These are phyloP conservation scores for Suillia variegata DNA, from an alignment of 2,888 invertebrate species.

Conservation along the genomic window DNA sequence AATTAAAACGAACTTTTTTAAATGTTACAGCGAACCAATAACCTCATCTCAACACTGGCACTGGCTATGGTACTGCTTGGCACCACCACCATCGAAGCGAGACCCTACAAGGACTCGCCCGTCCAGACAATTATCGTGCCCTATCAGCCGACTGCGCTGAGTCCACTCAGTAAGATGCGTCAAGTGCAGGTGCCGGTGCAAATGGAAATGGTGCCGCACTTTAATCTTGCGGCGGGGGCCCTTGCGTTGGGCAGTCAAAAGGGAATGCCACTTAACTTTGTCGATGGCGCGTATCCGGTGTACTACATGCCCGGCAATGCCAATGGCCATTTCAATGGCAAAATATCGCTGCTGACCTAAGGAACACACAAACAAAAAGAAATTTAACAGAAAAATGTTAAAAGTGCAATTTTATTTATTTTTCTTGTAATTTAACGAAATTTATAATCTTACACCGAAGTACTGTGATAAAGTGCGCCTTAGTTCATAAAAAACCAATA, in stretches of 20 bases:
- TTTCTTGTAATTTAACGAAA: neutral
- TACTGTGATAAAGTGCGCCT: constrained; percentile 18
- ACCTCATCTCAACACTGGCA: neutral
- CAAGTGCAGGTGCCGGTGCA: constrained; percentile 30
- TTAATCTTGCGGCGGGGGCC: constrained; percentile 26
- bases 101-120: constrained; percentile 31
- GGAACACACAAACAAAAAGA: neutral
- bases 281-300: constrained; percentile 46
- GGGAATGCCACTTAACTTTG: constrained; percentile 34
- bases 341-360: constrained; percentile 35
- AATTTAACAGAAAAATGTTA: too few species aligned
- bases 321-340: constrained; percentile 46
- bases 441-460: neutral
- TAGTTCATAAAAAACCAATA: constrained; percentile 7
- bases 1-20: too few species aligned
- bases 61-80: neutral
- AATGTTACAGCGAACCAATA: neutral
- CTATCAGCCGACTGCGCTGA: constrained; percentile 29
- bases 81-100: neutral
- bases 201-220: constrained; percentile 29
- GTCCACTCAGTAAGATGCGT: constrained; percentile 24
- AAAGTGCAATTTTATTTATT: neutral
- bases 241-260: constrained; percentile 29
- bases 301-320: constrained; percentile 44
- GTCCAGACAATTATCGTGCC: constrained; percentile 40